These are phyloP conservation scores for Hippolais icterina DNA, from an alignment of 2,113 vertebrate genomes.

Conservation along the genomic window DNA sequence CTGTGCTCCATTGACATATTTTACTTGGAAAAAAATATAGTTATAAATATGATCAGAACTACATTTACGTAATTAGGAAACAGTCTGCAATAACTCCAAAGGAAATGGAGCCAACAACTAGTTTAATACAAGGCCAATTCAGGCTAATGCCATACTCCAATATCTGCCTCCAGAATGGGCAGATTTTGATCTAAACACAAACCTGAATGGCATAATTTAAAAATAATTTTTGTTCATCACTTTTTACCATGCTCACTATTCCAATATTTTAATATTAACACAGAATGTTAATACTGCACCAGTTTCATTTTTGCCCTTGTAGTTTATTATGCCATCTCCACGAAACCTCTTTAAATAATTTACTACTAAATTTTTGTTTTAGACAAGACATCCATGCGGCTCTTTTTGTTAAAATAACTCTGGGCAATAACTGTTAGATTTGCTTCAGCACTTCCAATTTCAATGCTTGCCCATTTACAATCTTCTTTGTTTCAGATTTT, in stretches of 20 bases:
- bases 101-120: not conserved
- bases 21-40: not conserved
- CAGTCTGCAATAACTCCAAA: not conserved
- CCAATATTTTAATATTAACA: not conserved
- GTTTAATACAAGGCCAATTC: not conserved
- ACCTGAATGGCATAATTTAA: not conserved
- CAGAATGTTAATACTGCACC: not conserved
- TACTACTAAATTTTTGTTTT: not conserved
- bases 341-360: not conserved
- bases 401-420: not conserved
- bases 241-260: not conserved
- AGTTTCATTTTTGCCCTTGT: not conserved
- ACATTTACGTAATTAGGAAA: not conserved
- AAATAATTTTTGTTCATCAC: not conserved
- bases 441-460: not conserved
- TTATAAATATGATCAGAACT: not conserved
- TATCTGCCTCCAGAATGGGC: not conserved
- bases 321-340: not conserved
- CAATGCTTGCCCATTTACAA: not conserved
- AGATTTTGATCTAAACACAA: not conserved
- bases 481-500: not conserved
- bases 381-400: not conserved
- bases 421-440: not conserved
- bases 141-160: not conserved
- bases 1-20: accelerated